phyloP scores from a whole-genome alignment of 2,888 invertebrate species.

The Malachius bipustulatus region DNA sequence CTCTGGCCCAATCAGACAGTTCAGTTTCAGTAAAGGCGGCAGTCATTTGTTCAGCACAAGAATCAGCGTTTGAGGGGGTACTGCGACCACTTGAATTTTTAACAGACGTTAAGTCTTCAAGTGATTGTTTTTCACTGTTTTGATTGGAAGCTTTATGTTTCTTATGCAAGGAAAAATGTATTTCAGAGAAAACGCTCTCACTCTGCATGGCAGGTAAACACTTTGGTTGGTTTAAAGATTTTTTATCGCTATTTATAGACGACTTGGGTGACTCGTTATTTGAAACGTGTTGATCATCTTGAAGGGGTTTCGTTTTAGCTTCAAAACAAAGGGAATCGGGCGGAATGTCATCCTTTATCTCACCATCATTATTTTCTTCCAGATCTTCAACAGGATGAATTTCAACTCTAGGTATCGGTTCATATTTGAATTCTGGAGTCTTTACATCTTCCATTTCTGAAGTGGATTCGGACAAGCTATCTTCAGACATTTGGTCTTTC shows the following conservation, averaged over 20 bases:
- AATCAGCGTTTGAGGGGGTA: slow-evolving; percentile 40
- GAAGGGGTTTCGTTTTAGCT: slow-evolving; percentile 4
- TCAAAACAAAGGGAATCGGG: slow-evolving; percentile 30
- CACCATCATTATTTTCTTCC: slow-evolving; percentile 29
- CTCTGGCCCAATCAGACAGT: slow-evolving; percentile 80
- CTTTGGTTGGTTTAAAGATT: slow-evolving; percentile 36
- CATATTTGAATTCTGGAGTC: slow-evolving; percentile 21
- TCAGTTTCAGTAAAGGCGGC: slow-evolving; percentile 74
- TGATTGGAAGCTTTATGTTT: slow-evolving; percentile 22
- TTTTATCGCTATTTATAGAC: slow-evolving; percentile 33
- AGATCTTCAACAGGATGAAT: slow-evolving; percentile 36
- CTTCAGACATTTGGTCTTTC: slow-evolving; percentile 40
- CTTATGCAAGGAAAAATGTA: slow-evolving; percentile 26
- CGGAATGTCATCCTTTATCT: slow-evolving; percentile 20
- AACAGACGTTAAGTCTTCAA: slow-evolving; percentile 19
- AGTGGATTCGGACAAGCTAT: slow-evolving; percentile 45
- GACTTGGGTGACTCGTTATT: slow-evolving; percentile 25
- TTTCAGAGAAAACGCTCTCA: slow-evolving; percentile 23
- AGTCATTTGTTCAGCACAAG: slow-evolving; percentile 57
- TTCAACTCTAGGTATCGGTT: slow-evolving; percentile 24
- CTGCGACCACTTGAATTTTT: slow-evolving; percentile 34
- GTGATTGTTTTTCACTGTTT: slow-evolving; percentile 28
- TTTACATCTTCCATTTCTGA: slow-evolving; percentile 24
- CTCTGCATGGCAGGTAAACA: slow-evolving; percentile 29
- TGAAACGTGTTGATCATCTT: slow-evolving; percentile 13